phyloP scores from a whole-genome alignment of 2,797 vertebrate species.

The Sebastes reedi region DNA sequence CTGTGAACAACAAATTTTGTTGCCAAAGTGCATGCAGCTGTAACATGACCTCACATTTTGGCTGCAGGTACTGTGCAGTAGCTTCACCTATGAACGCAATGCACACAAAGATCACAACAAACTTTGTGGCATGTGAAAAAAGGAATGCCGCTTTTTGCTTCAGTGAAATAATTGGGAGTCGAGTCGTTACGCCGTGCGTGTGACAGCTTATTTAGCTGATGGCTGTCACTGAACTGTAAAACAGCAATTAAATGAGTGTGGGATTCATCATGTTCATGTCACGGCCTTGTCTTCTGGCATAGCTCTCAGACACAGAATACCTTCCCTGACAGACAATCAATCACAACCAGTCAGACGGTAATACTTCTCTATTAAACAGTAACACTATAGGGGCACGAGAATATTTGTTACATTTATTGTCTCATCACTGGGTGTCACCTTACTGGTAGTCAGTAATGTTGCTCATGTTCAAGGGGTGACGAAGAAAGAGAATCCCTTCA shows the following conservation, averaged over 20 bases:
- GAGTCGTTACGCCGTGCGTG: conserved; percentile 12
- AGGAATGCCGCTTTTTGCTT: conserved; percentile 5
- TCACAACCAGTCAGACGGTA: conserved; percentile 37
- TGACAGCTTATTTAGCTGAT: conserved; percentile 73
- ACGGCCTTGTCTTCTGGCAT: conserved; percentile 61
- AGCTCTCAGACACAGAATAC: conserved; percentile 54
- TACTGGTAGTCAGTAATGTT: background rate
- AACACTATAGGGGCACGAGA: background rate
- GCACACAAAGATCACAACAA: conserved; percentile 1
- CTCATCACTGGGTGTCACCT: conserved; percentile 16
- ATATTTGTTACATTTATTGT: conserved; percentile 24
- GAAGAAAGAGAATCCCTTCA: background rate
- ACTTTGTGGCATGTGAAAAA: conserved; percentile 6
- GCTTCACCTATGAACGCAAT: background rate
- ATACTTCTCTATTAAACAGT: conserved; percentile 46
- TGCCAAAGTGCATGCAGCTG: background rate
- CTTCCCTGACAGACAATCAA: conserved; percentile 54
- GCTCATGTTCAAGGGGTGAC: background rate
- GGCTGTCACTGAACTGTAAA: conserved; percentile 69
- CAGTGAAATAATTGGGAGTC: conserved; percentile 54
- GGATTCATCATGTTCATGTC: conserved; percentile 66
- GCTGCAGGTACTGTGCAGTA: background rate
- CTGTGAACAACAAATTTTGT: background rate
- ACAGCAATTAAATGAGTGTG: conserved; percentile 69
- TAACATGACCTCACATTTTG: background rate